Conservation (phyloP, 2,888 invertebrate species). For the Philereme transversata region DNA sequence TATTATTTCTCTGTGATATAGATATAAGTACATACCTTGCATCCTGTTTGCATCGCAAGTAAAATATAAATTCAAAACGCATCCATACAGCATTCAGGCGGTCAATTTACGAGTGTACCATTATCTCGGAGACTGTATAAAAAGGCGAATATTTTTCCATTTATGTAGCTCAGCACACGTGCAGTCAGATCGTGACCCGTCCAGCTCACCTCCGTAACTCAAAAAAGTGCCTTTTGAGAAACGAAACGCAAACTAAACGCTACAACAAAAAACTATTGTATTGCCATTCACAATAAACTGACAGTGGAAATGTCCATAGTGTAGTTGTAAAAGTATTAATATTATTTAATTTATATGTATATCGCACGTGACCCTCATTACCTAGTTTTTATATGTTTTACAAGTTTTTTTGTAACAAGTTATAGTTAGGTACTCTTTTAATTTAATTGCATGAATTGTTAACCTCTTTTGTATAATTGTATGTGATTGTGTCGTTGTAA, state of each 20-base stretch:
- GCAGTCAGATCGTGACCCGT: slow-evolving; percentile 42
- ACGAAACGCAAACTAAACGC: slow-evolving; percentile 26
- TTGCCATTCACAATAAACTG: too few relatives aligned
- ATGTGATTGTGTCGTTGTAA: too few relatives aligned
- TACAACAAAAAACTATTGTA: not conserved
- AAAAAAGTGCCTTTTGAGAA: slow-evolving; percentile 14
- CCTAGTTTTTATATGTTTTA: too few relatives aligned
- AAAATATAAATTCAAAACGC: slow-evolving; percentile 7
- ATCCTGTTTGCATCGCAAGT: not conserved
- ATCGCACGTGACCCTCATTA: too few relatives aligned
- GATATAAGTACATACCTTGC: not conserved
- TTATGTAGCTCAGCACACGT: slow-evolving; percentile 33
- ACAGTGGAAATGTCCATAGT: too few relatives aligned
- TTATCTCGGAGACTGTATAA: slow-evolving; percentile 33
- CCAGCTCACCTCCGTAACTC: slow-evolving; percentile 22
- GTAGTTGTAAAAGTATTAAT: too few relatives aligned
- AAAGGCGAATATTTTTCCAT: slow-evolving; percentile 37
- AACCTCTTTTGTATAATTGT: too few relatives aligned
- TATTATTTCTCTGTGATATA: too few relatives aligned
- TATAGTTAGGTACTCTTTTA: too few relatives aligned
- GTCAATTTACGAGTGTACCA: slow-evolving; percentile 35
- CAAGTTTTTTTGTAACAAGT: too few relatives aligned
- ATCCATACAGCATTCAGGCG: slow-evolving; percentile 16
- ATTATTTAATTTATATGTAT: too few relatives aligned
- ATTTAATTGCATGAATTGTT: too few relatives aligned